phyloP scores from a whole-genome alignment of 2,113 vertebrate species.

The Hypanus sabinus region DNA sequence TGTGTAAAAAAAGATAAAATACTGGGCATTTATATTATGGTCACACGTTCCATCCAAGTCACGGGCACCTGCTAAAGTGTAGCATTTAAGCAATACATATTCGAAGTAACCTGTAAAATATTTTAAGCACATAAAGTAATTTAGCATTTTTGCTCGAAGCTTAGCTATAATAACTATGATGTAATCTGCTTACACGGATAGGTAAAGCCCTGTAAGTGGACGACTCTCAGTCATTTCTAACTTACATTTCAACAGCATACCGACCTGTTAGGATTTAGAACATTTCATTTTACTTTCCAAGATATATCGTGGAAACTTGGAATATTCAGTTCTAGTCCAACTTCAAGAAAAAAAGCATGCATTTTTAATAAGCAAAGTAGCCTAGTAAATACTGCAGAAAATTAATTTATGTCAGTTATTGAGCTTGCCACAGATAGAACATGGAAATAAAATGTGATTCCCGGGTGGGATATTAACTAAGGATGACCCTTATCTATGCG shows the following conservation, averaged over 20 bases:
- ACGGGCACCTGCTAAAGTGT: background rate
- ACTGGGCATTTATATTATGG: background rate
- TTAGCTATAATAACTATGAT: background rate
- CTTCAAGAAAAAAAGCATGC: background rate
- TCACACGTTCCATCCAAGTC: background rate
- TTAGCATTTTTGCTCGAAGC: background rate
- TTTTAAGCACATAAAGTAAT: background rate
- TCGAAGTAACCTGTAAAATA: conserved; percentile 3
- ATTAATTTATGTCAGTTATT: background rate
- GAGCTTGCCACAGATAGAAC: background rate
- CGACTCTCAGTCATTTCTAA: background rate
- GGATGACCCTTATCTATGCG: background rate
- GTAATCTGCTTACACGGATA: background rate
- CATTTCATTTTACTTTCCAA: background rate
- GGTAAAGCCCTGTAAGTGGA: background rate
- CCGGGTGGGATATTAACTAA: background rate
- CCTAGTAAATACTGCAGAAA: background rate
- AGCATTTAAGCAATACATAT: background rate
- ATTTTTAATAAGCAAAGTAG: background rate
- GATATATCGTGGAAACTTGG: background rate
- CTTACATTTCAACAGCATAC: background rate
- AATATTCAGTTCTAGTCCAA: background rate
- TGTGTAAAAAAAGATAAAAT: background rate
- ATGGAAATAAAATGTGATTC: background rate
- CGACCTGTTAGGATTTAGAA: background rate